phyloP scores from a whole-genome alignment of 1,140 invertebrate species.

The Drosophila teissieri region DNA sequence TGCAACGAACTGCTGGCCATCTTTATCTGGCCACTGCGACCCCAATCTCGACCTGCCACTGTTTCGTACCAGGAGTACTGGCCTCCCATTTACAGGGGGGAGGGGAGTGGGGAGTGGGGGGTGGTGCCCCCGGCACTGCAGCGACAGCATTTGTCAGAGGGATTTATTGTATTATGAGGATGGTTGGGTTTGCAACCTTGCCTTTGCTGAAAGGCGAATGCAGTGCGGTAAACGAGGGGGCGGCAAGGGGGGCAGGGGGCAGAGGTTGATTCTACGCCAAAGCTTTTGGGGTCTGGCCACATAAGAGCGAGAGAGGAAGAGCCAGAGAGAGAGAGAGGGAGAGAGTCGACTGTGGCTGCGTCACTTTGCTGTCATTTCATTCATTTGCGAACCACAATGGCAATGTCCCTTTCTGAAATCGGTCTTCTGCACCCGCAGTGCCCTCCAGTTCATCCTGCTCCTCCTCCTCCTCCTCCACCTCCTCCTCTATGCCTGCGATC shows the following conservation, averaged over 20 bases:
- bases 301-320: slow-evolving; percentile 20
- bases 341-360: slow-evolving; percentile 52
- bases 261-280: slow-evolving; percentile 14
- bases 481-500: neutral
- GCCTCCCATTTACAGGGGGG: too few relatives aligned
- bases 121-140: slow-evolving; percentile 37
- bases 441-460: neutral
- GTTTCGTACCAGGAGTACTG: neutral
- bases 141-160: slow-evolving; percentile 67
- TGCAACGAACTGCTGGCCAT: slow-evolving; percentile 17
- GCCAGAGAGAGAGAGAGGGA: too few relatives aligned
- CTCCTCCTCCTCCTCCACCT: too few relatives aligned
- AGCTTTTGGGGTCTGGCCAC: slow-evolving; percentile 39
- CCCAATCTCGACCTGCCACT: slow-evolving; percentile 20
- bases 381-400: slow-evolving; percentile 58
- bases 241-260: slow-evolving; percentile 5
- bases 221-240: slow-evolving; percentile 24
- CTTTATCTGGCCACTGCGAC: slow-evolving; percentile 17
- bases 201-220: slow-evolving; percentile 8
- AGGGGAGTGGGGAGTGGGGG: too few relatives aligned
- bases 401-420: slow-evolving; percentile 3
- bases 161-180: slow-evolving; percentile 65
- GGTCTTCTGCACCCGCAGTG: slow-evolving; percentile 1
- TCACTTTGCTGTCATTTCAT: slow-evolving; percentile 66
- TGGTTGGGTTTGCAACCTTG: neutral